These are phyloP conservation scores for Phengaris arion DNA, from an alignment of 2,888 invertebrate genomes.

Conservation along the genomic window DNA sequence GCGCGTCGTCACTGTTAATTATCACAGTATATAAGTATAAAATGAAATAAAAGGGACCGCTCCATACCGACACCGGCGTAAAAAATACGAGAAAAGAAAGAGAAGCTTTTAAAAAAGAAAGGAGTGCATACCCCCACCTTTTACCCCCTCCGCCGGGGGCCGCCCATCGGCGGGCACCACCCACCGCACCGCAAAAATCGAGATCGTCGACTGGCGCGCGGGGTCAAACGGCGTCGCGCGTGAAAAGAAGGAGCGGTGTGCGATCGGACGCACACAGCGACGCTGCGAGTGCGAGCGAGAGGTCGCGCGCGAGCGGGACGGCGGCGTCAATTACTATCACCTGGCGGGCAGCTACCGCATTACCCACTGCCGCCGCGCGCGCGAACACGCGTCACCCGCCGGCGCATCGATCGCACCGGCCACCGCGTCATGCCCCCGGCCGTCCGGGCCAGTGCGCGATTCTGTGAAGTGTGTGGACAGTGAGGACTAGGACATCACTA, in stretches of 20 bases:
- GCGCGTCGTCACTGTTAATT: conserved; percentile 77
- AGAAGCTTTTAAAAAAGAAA: conserved; percentile 79
- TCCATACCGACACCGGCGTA: conserved; percentile 73
- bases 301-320: conserved; percentile 66
- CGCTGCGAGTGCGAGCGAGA: conserved; percentile 72
- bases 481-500: conserved; percentile 45
- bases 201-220: conserved; percentile 78
- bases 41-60: conserved; percentile 74
- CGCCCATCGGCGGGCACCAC: conserved; percentile 80
- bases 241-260: conserved; percentile 78
- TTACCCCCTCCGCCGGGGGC: conserved; percentile 69
- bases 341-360: conserved; percentile 83
- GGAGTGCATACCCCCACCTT: conserved; percentile 78
- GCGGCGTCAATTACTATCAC: conserved; percentile 82
- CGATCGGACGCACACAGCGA: conserved; percentile 58
- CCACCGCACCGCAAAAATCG: conserved; percentile 83
- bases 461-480: conserved; percentile 76
- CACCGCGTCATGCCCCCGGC: conserved; percentile 48
- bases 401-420: conserved; percentile 50
- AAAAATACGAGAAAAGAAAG: conserved; percentile 79
- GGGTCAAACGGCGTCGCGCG: conserved; percentile 79
- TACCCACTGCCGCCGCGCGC: conserved; percentile 80
- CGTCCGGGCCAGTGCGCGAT: conserved; percentile 51
- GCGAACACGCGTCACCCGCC: conserved; percentile 71
- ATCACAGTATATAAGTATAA: conserved; percentile 74